Conservation (phyloP, 2,113 vertebrate species). For the Bufo bufo region DNA sequence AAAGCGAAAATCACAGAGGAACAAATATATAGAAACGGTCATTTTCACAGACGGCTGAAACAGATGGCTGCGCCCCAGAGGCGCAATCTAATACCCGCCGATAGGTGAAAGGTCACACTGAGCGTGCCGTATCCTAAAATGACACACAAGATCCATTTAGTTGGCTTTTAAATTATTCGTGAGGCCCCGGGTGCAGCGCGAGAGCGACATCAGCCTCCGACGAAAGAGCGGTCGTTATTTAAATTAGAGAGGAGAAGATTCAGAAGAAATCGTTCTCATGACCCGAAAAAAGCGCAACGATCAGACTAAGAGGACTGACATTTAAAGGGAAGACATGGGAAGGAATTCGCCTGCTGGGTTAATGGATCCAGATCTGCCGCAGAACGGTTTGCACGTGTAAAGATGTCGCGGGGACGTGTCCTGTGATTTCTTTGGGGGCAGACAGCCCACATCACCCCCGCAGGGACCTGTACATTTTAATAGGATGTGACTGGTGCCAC, state of each 20-base stretch:
- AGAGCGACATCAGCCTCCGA: not conserved
- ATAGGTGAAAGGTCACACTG: slow-evolving; percentile 33
- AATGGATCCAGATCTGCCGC: not conserved
- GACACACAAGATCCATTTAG: slow-evolving; percentile 44
- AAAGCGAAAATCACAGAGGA: slow-evolving; percentile 3
- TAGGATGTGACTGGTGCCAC: not conserved
- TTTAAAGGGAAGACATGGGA: not conserved
- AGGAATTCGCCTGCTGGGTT: not conserved
- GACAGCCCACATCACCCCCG: not conserved
- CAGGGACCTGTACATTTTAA: not conserved
- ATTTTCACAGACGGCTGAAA: slow-evolving; percentile 15
- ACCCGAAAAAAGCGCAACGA: not conserved
- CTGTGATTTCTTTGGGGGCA: too few relatives aligned
- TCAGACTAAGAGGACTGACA: not conserved
- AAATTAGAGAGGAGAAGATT: not conserved
- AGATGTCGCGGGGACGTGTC: too few relatives aligned
- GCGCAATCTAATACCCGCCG: slow-evolving; percentile 32
- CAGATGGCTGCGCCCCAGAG: slow-evolving; percentile 46
- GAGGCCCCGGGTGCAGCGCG: not conserved
- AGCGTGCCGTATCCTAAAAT: not conserved
- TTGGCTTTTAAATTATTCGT: slow-evolving; percentile 39
- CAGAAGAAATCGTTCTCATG: not conserved
- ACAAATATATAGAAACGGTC: slow-evolving; percentile 17
- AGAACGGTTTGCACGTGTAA: not conserved
- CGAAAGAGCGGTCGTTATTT: not conserved